These are phyloP conservation scores for Hypotaenidia philippensis DNA, from an alignment of 2,797 vertebrate species.

Conservation along the genomic window DNA sequence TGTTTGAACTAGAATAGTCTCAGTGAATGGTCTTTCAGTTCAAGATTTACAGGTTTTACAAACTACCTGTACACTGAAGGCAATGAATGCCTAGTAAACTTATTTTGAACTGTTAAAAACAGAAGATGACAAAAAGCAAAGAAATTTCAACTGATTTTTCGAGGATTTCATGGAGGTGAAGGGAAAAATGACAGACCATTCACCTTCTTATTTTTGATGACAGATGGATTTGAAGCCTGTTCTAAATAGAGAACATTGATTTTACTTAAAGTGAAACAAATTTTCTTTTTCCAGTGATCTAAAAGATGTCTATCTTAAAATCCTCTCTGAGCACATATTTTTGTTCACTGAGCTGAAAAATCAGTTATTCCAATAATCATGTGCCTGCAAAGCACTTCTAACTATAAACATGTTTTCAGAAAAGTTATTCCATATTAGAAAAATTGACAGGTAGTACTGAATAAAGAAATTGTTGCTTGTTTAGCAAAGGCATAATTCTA, in stretches of 20 bases:
- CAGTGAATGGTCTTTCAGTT: not conserved
- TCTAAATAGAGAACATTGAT: not conserved
- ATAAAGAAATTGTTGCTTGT: not conserved
- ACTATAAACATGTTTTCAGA: not conserved
- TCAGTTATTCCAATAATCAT: not conserved
- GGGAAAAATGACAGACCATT: not conserved
- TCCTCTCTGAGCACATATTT: not conserved
- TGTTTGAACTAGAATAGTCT: not conserved
- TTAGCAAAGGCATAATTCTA: not conserved
- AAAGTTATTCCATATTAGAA: not conserved
- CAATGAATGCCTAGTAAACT: not conserved
- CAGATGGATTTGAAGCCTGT: not conserved
- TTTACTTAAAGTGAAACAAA: not conserved
- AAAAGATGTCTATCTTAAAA: not conserved
- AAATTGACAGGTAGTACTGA: not conserved
- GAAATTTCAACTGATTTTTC: not conserved
- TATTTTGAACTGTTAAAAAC: not conserved
- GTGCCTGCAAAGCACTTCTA: not conserved
- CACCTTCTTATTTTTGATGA: not conserved
- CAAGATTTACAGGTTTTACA: not conserved
- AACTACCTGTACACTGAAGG: not conserved
- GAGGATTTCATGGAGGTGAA: not conserved
- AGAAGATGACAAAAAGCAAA: not conserved
- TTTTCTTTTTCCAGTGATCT: not conserved
- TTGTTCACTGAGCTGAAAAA: not conserved